phyloP scores from a whole-genome alignment of 1,140 invertebrate genomes.

The Psix sp. region DNA sequence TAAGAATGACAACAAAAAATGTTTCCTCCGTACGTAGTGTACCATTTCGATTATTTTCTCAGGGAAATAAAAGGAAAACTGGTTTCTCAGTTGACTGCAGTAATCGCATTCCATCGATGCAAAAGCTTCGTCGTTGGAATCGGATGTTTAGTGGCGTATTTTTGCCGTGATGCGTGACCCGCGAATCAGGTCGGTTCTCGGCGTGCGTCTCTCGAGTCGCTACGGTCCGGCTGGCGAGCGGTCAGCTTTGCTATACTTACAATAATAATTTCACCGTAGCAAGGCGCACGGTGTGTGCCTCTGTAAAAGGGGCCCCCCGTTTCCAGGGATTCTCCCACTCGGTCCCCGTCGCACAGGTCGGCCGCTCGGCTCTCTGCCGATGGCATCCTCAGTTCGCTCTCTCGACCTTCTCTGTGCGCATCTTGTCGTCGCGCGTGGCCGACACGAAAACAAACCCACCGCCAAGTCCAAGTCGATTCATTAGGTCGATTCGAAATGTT shows the following conservation, averaged over 20 bases:
- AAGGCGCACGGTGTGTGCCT: slow-evolving; percentile 37
- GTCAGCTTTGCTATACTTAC: slow-evolving; percentile 57
- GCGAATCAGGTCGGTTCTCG: slow-evolving; percentile 42
- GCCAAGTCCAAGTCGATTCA: slow-evolving; percentile 6
- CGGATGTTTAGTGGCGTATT: slow-evolving; percentile 9
- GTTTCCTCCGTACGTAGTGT: too few relatives aligned
- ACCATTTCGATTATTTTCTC: too few relatives aligned
- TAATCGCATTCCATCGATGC: neutral
- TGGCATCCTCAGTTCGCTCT: slow-evolving; percentile 52
- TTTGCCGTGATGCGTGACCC: slow-evolving; percentile 44
- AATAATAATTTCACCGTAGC: slow-evolving; percentile 54
- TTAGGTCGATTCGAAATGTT: too few relatives aligned
- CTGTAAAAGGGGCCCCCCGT: slow-evolving; percentile 56
- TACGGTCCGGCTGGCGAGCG: slow-evolving; percentile 53
- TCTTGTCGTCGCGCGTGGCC: slow-evolving; percentile 12
- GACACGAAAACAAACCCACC: slow-evolving; percentile 4
- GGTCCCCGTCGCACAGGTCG: slow-evolving; percentile 36
- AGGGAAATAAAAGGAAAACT: neutral
- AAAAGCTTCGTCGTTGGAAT: neutral
- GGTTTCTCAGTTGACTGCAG: neutral
- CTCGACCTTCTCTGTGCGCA: slow-evolving; percentile 44
- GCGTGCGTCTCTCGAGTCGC: slow-evolving; percentile 39
- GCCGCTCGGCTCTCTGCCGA: slow-evolving; percentile 41
- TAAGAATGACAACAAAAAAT: too few relatives aligned
- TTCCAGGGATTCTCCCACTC: slow-evolving; percentile 57